Evolutionary conservation across 2,888 invertebrate species (phyloP).

Genomic region (Criorhina ranunculi): DNA sequence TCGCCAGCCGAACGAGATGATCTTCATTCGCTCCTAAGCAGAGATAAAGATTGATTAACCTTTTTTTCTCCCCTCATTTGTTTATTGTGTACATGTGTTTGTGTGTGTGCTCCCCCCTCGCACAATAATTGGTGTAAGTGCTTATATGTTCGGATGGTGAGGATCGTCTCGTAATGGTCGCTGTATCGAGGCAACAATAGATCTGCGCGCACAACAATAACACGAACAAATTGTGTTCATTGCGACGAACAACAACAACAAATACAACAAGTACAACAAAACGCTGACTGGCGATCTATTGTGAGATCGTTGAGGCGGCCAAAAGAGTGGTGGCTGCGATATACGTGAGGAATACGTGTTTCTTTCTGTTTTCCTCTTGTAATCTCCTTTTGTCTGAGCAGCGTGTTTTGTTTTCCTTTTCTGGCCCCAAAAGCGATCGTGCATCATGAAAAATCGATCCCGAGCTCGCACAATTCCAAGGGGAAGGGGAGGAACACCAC

Average conservation of each 20-base stretch:
- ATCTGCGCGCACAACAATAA: conserved; percentile 72
- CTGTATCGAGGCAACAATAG: conserved; percentile 62
- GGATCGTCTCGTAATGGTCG: conserved; percentile 48
- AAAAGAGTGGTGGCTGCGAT: conserved; percentile 59
- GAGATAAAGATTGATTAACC: conserved; percentile 75
- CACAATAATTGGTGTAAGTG: conserved; percentile 62
- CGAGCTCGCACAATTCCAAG: conserved; percentile 48
- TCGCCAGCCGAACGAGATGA: conserved; percentile 60
- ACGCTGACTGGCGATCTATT: conserved; percentile 56
- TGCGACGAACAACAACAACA: conserved; percentile 58
- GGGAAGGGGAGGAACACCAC: neutral
- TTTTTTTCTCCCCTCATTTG: conserved; percentile 45
- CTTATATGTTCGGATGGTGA: conserved; percentile 68
- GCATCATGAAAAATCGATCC: conserved; percentile 76
- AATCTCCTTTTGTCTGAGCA: conserved; percentile 67
- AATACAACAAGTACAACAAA: conserved; percentile 27
- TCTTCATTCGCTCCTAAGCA: conserved; percentile 63
- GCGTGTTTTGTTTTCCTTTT: conserved; percentile 64
- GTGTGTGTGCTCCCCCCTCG: conserved; percentile 10
- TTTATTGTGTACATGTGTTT: conserved; percentile 16
- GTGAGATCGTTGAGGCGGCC: conserved; percentile 36
- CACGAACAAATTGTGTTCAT: conserved; percentile 67
- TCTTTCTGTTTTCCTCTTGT: conserved; percentile 71
- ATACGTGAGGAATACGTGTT: conserved; percentile 74
- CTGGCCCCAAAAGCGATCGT: conserved; percentile 74